These are phyloP conservation scores for Poeciliopsis prolifica DNA, from an alignment of 2,113 vertebrate genomes.

Conservation along the genomic window DNA sequence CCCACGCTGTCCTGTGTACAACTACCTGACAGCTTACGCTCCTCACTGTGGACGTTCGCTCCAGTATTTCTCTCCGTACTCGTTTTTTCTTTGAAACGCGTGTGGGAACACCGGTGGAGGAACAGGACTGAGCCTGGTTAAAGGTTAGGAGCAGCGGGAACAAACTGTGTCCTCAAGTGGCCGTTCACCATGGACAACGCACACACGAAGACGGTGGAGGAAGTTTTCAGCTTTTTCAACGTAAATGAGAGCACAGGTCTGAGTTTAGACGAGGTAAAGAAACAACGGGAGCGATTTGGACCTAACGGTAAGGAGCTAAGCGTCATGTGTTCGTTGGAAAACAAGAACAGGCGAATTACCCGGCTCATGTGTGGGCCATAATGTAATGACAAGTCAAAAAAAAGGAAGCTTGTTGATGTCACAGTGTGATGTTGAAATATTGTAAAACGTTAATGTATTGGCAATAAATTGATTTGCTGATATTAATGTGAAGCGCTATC, in stretches of 20 bases:
- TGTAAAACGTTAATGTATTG: background rate
- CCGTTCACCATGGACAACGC: conserved; percentile 92
- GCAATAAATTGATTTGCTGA: background rate
- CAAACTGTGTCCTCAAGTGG: conserved; percentile 57
- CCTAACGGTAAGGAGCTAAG: conserved; percentile 88
- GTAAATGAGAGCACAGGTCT: conserved; percentile 97
- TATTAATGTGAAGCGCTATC: background rate
- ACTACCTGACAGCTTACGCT: background rate
- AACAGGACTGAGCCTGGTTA: conserved; percentile 31
- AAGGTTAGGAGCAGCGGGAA: conserved; percentile 45
- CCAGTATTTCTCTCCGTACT: background rate
- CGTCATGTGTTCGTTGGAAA: background rate
- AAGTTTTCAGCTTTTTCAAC: conserved; percentile 92
- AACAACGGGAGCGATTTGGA: conserved; percentile 92
- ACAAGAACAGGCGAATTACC: background rate
- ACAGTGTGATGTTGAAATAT: conserved; percentile 42
- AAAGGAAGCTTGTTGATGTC: conserved; percentile 58
- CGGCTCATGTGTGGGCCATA: conserved; percentile 32
- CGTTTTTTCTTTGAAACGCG: background rate
- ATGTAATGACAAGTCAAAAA: conserved; percentile 7
- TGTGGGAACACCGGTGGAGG: background rate
- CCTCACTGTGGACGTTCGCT: no score
- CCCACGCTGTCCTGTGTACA: background rate
- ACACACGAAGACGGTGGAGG: conserved; percentile 98
- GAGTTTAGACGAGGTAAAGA: conserved; percentile 92